Base-by-base conservation (phyloP, 2,888 invertebrate species). In the Drosophila pseudotalamancana region DNA sequence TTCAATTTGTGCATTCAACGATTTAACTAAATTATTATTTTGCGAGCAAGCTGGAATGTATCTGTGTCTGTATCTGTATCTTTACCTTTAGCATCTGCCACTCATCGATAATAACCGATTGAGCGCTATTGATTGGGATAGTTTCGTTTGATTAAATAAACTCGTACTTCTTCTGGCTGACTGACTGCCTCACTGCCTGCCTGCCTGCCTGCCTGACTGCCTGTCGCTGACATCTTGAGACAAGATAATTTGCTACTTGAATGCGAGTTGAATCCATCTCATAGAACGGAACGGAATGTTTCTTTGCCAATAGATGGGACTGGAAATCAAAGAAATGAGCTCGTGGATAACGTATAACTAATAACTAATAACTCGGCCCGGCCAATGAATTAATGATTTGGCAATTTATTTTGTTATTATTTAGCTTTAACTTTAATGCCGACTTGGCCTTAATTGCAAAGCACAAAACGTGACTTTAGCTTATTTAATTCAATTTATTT, bases 161-260 rank as follows among this genome's bases (percentile, higher is more conserved):
- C 48, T 61, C n/a, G n/a, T n/a, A n/a, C n/a, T 35, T 16, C 37
- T 35, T 32, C 12, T 4, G 29, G n/a, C 8, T 40, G 48, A 19
- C 62, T 64, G 78, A n/a, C n/a, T n/a, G n/a, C n/a, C n/a, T n/a
- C n/a, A n/a, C n/a, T n/a, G n/a, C n/a, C n/a, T n/a, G n/a, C n/a
- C 27, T 46, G 56, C 5, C 45, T 19, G 29, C 5, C 11, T 19
- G 34, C 2, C 23, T 37, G 51, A 9, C 11, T 37, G 40, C 49
- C 72, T 80, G 86, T 63, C 61, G 56, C 72, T 88, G 88, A 86
- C 88, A 86, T 79, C 83, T 83, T 72, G 88, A 83, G 83, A 83
- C 83, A 83, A 78, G 72, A 86, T 83, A 86, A 88, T 83, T 87
- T 87, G 86, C 83, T 72, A 83, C 84, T 88, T 82, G 69, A 86